These are phyloP conservation scores for Drosophila santomea DNA, from an alignment of 1,140 invertebrate genomes.

Conservation along the genomic window DNA sequence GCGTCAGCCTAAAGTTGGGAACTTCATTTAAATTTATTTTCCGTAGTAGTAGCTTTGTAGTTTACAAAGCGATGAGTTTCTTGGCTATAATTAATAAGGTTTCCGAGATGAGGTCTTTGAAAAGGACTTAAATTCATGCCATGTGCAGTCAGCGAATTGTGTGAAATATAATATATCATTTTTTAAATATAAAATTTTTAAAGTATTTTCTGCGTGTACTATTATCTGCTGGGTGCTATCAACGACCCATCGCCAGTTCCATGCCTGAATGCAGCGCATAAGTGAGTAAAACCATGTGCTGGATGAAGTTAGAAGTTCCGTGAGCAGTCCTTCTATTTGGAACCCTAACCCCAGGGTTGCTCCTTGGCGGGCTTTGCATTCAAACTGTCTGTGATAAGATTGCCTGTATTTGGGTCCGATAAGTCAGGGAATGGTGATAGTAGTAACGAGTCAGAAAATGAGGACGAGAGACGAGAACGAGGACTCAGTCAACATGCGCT, in stretches of 20 bases:
- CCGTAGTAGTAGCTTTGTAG: slow-evolving; percentile 17
- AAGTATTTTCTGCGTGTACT: neutral
- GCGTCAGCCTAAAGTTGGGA: slow-evolving; percentile 29
- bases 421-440: slow-evolving; percentile 44
- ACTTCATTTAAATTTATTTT: slow-evolving; percentile 47
- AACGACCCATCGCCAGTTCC: slow-evolving; percentile 20
- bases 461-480: slow-evolving; percentile 15
- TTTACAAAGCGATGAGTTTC: slow-evolving; percentile 21
- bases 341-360: too few relatives aligned
- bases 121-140: neutral
- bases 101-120: slow-evolving; percentile 3
- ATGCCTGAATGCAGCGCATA: slow-evolving; percentile 46
- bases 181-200: too few relatives aligned
- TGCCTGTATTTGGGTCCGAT: slow-evolving; percentile 24
- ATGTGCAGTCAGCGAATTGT: too few relatives aligned
- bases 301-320: slow-evolving; percentile 21
- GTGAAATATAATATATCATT: too few relatives aligned
- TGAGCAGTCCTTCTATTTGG: too few relatives aligned
- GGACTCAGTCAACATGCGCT: slow-evolving; percentile 47
- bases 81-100: neutral
- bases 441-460: slow-evolving; percentile 24
- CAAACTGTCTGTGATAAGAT: slow-evolving; percentile 61
- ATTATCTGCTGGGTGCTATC: slow-evolving; percentile 26
- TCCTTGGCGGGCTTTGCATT: slow-evolving; percentile 33
- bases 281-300: slow-evolving; percentile 42